A percentile compares a stretch with the other conserved stretches of the same genome.
Conservation (phyloP, 2,888 invertebrate species). For the Belgica antarctica region DNA sequence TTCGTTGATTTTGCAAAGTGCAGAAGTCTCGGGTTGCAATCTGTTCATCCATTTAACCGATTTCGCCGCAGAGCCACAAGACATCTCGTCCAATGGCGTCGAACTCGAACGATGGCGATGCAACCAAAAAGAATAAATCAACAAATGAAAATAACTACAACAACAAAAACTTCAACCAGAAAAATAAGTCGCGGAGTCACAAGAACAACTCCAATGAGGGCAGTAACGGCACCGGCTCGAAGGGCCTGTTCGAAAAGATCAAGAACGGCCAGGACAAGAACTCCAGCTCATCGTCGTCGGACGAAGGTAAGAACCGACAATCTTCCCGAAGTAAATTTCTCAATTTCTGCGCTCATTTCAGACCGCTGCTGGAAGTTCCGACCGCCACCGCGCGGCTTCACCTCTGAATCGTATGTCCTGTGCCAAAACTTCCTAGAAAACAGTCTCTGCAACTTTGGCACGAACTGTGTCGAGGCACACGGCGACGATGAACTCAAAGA, state of each 20-base stretch:
- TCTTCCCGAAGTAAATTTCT: background rate
- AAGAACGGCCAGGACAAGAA: background rate
- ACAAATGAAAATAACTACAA: constrained; percentile 35
- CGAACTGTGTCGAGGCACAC: constrained; percentile 73
- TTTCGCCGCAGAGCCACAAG: constrained; percentile 7
- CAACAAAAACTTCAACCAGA: constrained; percentile 37
- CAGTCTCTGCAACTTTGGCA: constrained; percentile 65
- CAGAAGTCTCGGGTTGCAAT: constrained; percentile 18
- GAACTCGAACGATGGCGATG: constrained; percentile 27
- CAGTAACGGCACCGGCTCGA: constrained; percentile 21
- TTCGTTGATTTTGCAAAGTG: background rate
- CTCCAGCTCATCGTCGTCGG: constrained; percentile 20
- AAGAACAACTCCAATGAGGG: constrained; percentile 17
- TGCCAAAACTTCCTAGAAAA: constrained; percentile 62
- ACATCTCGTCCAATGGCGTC: constrained; percentile 30
- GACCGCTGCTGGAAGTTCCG: constrained; percentile 67
- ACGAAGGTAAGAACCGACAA: constrained; percentile 21
- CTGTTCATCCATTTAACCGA: constrained; percentile 19
- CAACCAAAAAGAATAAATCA: constrained; percentile 36
- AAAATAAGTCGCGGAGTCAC: constrained; percentile 28
- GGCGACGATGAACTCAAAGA: constrained; percentile 68
- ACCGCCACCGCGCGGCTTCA: constrained; percentile 67
- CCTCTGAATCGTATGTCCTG: constrained; percentile 63
- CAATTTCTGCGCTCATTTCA: no score
- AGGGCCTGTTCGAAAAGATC: background rate